These are phyloP conservation scores for Piaya cayana DNA, from an alignment of 2,113 vertebrate species.

Conservation along the genomic window DNA sequence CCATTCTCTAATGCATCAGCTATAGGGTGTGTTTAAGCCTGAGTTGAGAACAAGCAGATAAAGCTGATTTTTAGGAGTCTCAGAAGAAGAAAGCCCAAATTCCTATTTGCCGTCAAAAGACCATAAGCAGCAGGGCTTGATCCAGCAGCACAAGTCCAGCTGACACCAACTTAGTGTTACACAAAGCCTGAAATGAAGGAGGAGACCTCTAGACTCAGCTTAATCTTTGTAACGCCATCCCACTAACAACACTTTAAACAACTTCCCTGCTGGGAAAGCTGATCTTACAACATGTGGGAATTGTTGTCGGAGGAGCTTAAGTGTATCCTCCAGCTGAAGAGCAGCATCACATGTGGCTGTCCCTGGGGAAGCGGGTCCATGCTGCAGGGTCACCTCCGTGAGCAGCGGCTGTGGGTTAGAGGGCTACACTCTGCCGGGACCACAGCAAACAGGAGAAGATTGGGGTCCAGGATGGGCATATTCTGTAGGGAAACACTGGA, in stretches of 20 bases:
- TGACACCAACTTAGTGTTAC: not conserved
- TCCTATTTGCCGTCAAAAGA: not conserved
- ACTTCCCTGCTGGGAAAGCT: not conserved
- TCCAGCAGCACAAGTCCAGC: not conserved
- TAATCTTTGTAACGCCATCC: not conserved
- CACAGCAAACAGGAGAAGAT: not conserved
- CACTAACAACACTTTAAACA: not conserved
- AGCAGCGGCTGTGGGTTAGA: not conserved
- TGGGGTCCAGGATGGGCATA: rapidly evolving
- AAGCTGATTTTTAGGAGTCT: not conserved
- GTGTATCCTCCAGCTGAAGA: not conserved
- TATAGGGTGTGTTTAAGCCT: not conserved
- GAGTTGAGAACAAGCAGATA: not conserved
- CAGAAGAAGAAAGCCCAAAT: not conserved
- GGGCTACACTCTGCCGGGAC: not conserved
- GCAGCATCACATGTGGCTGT: rapidly evolving
- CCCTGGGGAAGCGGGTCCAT: not conserved
- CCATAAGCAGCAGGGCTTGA: not conserved
- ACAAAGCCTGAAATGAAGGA: not conserved
- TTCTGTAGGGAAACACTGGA: not conserved
- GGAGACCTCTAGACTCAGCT: not conserved
- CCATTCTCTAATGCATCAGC: not conserved
- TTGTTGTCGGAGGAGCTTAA: not conserved
- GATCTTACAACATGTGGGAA: not conserved
- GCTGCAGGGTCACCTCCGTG: not conserved